Percentiles rank a stretch among this genome's conserved stretches.
These are phyloP conservation scores for Prosopocoilus inquinatus DNA, from an alignment of 2,888 invertebrate species.

Conservation along the genomic window DNA sequence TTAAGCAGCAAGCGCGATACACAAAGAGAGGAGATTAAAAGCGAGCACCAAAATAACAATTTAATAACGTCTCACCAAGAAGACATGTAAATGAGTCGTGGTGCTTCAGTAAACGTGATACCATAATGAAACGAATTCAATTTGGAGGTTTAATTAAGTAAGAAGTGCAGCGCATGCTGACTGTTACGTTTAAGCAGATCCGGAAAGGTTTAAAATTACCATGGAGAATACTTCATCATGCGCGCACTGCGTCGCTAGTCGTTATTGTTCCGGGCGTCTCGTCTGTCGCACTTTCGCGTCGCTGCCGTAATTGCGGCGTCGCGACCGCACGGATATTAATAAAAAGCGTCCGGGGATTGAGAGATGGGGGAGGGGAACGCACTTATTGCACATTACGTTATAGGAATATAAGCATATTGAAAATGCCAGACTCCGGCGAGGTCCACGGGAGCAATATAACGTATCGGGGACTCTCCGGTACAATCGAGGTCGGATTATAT, in stretches of 20 bases:
- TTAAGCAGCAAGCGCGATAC: too few species aligned
- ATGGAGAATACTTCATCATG: slow-evolving; percentile 28
- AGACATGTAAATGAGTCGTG: too few species aligned
- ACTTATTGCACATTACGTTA: slow-evolving; percentile 41
- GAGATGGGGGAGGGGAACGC: slow-evolving; percentile 23
- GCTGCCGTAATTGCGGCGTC: too few species aligned
- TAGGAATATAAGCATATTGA: slow-evolving; percentile 48
- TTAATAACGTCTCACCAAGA: too few species aligned
- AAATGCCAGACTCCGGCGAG: slow-evolving; percentile 41
- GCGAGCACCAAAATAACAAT: too few species aligned
- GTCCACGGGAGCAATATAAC: slow-evolving; percentile 39
- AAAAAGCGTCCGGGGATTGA: not conserved
- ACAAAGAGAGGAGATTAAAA: too few species aligned
- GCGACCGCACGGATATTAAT: not conserved
- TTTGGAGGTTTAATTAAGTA: slow-evolving; percentile 27
- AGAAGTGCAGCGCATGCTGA: slow-evolving; percentile 27
- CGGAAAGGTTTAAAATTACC: slow-evolving; percentile 29
- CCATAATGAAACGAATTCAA: slow-evolving; percentile 23
- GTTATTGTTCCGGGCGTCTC: slow-evolving; percentile 20
- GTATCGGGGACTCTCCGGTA: slow-evolving; percentile 26
- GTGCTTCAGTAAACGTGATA: too few species aligned
- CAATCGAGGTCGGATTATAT: slow-evolving; percentile 38
- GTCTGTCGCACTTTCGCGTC: too few species aligned
- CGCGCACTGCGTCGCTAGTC: slow-evolving; percentile 24
- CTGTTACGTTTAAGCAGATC: slow-evolving; percentile 28